phyloP scores from a whole-genome alignment of 2,113 vertebrate species.

The Alosa alosa region DNA sequence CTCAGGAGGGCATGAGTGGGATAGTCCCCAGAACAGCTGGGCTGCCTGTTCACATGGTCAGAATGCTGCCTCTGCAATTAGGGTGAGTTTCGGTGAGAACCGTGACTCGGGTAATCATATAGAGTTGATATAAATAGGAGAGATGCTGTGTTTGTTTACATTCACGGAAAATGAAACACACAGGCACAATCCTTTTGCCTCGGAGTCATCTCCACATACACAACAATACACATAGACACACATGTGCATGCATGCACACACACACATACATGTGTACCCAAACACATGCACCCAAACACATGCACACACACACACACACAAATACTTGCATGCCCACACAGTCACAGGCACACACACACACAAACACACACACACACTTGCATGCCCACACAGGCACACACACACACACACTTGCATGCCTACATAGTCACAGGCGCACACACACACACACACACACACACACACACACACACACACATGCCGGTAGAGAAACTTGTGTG shows the following conservation, averaged over 20 bases:
- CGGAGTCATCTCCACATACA: too few relatives aligned
- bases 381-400: neutral
- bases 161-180: too few relatives aligned
- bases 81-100: too few relatives aligned
- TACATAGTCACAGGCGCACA: neutral
- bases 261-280: neutral
- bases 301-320: neutral
- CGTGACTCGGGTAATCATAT: too few relatives aligned
- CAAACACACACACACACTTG: slow-evolving; percentile 24
- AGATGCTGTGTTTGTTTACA: too few relatives aligned
- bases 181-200: too few relatives aligned
- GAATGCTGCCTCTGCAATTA: too few relatives aligned
- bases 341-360: slow-evolving; percentile 25
- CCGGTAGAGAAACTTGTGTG: slow-evolving; percentile 22
- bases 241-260: too few relatives aligned
- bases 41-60: too few relatives aligned
- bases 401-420: neutral
- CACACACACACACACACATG: slow-evolving; percentile 17
- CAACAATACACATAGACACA: neutral
- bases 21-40: too few relatives aligned
- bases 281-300: neutral
- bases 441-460: slow-evolving; percentile 4
- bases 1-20: too few relatives aligned
- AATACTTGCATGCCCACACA: neutral
- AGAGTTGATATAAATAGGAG: too few relatives aligned